Base-by-base conservation (phyloP, 2,888 invertebrate species). In the Amblyjoppa proteus region DNA sequence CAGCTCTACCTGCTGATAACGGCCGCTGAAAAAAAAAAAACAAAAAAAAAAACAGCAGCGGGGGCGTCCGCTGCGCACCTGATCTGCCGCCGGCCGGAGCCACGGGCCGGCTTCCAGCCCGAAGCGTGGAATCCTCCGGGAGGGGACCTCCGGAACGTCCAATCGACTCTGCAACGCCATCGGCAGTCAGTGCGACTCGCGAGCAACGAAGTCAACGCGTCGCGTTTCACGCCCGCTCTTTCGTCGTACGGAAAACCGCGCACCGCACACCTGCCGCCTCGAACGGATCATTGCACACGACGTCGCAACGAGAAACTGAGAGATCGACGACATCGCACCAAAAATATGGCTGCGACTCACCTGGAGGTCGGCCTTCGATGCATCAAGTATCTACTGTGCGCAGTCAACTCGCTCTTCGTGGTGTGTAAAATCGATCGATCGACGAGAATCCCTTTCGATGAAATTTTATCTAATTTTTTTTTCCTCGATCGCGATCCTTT, bases 381-480 rank as follows among this genome's bases (percentile, higher is more conserved):
- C 92, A 95, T 96, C 91, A 96, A 96, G 91, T 96, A 96, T 90
- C 95, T 96, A 88, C 95, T 96, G 28, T 96, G 96, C 92, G 94
- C 96, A n/a, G 96, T 96, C 89, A 96, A 96, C 93, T 95, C 96
- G 58, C 94, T 96, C 87, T 96, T 96, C 93, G 95, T 96, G 95
- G 96, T 96, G 93, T 87, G 94, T 94, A 92, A 92, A 49, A 75
- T 66, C 45, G 38, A 20, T 20, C 34, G 11, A 38, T 38, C 38
- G 0, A 2, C 1, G 7, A n/a, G 11, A 20, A 20, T 20, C 31
- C 0, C 16, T 20, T 34, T 53, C 56, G n/a, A 6, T 25, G 4
- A 1, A 7, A 38, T 56, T 69, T 64, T 68, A n/a, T 6, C 6
- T 41, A 20, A 20, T 69, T 6, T 38, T 28, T 9, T 58, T 38